Evolutionary conservation across 2,888 invertebrate genomes (phyloP), one percentile per base, ranked within the genome.

Genomic region (Steromphala cineraria): DNA sequence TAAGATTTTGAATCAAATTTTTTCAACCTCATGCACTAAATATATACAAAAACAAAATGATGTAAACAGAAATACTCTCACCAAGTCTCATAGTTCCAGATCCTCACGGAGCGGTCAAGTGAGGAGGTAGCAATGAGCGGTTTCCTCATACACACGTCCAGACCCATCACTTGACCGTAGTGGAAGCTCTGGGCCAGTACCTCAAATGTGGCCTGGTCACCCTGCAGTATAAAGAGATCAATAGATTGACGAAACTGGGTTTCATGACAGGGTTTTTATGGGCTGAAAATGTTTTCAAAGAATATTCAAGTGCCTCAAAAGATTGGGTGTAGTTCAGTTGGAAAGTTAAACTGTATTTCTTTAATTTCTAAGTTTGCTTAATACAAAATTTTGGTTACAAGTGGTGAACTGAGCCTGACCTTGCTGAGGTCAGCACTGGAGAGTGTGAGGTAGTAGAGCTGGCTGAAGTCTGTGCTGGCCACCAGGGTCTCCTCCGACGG

Each of bases 51-150:
- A 4, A 36, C 7, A 36, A 4, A n/a, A n/a, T n/a, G n/a, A n/a
- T n/a, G n/a, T 21, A 71, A 36, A 19, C 10, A 40, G 40, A 2
- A 21, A 46, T 78, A 1, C 28, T 71, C 87, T 81, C 84, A 96
- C 91, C 96, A 96, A 0, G 96, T 96, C 93, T 97, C 96, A 92
- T 97, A 98, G 92, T 98, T 97, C 98, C 98, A 98, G 71, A 98
- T 95, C 78, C 97, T 95, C 75, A 98, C 95, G 53, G 97, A 97
- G 87, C 97, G 95, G 93, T 98, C 98, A 75, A 95, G 94, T 67
- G 96, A 96, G 79, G 94, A 95, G 0, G 98, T 98, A 94, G 98
- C 96, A 83, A 98, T 95, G 80, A 98, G 95, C 0, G 98, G 96
- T 92, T 98, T 98, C 96, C 98, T 97, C 0, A 96, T 95, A 91